These are phyloP conservation scores for Zophobas morio DNA, from an alignment of 1,140 invertebrate genomes.

Conservation along the genomic window DNA sequence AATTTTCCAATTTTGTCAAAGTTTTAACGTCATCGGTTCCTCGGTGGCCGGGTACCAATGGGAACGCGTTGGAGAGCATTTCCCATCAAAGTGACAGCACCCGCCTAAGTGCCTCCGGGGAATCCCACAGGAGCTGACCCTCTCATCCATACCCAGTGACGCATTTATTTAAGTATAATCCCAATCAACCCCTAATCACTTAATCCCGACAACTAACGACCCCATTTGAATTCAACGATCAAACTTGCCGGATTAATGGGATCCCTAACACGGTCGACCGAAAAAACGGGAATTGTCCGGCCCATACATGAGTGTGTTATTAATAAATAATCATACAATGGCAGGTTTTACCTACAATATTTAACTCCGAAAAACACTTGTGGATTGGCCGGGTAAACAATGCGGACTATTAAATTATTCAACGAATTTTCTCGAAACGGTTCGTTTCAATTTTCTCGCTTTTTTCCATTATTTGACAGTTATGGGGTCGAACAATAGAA, in stretches of 20 bases:
- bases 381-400: constrained; percentile 39
- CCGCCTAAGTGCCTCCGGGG: constrained; percentile 1
- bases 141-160: neutral
- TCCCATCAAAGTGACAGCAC: constrained; percentile 14
- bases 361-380: constrained; percentile 33
- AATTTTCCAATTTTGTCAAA: constrained; percentile 1
- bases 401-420: constrained; percentile 43
- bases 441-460: constrained; percentile 18
- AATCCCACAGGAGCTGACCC: constrained; percentile 24
- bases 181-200: constrained; percentile 24
- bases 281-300: constrained; percentile 1
- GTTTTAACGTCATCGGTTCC: neutral
- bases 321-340: constrained; percentile 9
- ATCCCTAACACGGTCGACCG: neutral
- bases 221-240: neutral
- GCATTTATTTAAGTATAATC: constrained; percentile 21
- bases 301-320: neutral
- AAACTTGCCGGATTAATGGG: neutral
- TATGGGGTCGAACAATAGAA: constrained; percentile 35
- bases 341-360: constrained; percentile 20
- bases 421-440: constrained; percentile 28
- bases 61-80: neutral
- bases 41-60: neutral
- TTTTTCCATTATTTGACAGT: constrained; percentile 39
- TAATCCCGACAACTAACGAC: constrained; percentile 9